Evolutionary conservation across 2,797 vertebrate genomes (phyloP), one percentile per base, ranked within the genome.

Genomic region (Pangasius larnaudii): DNA sequence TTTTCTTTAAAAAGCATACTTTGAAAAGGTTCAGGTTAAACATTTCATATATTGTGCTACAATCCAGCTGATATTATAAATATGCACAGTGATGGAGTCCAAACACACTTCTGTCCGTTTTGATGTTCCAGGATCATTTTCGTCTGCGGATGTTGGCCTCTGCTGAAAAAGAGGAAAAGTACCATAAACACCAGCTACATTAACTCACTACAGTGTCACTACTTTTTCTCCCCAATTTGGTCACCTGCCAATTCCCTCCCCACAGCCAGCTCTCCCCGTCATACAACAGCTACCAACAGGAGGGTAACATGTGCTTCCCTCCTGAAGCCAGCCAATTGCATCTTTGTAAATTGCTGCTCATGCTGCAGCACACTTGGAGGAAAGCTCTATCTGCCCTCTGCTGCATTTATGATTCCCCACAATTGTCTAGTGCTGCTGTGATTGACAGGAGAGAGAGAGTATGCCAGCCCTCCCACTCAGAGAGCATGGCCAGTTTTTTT

Each of bases 111-210:
- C 85, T 65, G 75, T 90, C 27, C 22, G 39, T 72, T 86, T 18
- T 51, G 53, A 5, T 74, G 71, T 89, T 72, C 46, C 65, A 46
- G 9, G 36, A 72, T 96, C 91, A 96, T 93, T 86, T 90, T 90
- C 93, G 93, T 85, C 85, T 87, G 33, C 90, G 94, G 51, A 95
- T 86, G 77, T 92, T 94, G 87, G 95, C 95, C 92, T 96, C 95
- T 75, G 89, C 96, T 96, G 90, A n/a, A 94, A 94, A 71, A 58
- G 90, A 63, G 11, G 63, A 87, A 87, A 58, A 24, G 36, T 61
- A 14, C 1, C 11, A 24, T n/a, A 42, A 46, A 59, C 14, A 46
- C 42, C 24, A 42, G 56, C 3, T 42, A 39, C 58, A 42, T 16
- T 16, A 82, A 42, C 24, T 82, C 24, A 59, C 13, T n/a, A 42